phyloP scores from a whole-genome alignment of 2,113 vertebrate species.

The Scolopax mira region DNA sequence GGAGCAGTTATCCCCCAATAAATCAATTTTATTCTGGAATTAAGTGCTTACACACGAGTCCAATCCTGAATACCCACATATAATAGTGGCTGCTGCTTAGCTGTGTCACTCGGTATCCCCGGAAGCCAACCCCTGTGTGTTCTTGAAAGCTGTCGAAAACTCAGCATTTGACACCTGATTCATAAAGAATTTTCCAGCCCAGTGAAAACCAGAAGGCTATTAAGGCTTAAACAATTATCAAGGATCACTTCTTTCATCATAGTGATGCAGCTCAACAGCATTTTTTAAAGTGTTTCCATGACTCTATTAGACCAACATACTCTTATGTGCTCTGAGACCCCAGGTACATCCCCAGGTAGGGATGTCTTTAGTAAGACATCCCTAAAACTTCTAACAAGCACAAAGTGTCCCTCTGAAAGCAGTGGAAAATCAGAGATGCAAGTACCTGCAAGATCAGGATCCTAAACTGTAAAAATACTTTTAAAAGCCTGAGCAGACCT shows the following conservation, averaged over 20 bases:
- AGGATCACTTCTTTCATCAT: not conserved
- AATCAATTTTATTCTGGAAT: constrained; percentile 13
- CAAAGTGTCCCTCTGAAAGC: not conserved
- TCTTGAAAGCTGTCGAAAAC: constrained; percentile 13
- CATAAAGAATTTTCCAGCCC: not conserved
- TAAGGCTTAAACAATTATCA: not conserved
- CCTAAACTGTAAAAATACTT: not conserved
- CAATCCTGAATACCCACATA: not conserved
- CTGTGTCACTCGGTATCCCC: not conserved
- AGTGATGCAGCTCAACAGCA: not conserved
- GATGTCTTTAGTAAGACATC: too few species aligned
- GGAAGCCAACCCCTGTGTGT: not conserved
- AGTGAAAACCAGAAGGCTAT: not conserved
- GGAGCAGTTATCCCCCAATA: not conserved
- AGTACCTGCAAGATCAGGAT: not conserved
- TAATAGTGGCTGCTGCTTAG: not conserved
- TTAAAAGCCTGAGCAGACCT: not conserved
- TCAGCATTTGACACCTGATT: not conserved
- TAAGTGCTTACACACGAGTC: not conserved
- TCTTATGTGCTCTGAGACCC: not conserved
- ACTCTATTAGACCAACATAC: not conserved
- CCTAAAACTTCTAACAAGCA: not conserved
- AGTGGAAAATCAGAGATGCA: not conserved
- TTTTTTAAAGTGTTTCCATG: not conserved
- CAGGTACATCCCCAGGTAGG: too few species aligned